Evolutionary conservation across 2,113 vertebrate genomes (phyloP), one percentile per base, ranked within the genome.

Genomic region (Fulmarus glacialis): DNA sequence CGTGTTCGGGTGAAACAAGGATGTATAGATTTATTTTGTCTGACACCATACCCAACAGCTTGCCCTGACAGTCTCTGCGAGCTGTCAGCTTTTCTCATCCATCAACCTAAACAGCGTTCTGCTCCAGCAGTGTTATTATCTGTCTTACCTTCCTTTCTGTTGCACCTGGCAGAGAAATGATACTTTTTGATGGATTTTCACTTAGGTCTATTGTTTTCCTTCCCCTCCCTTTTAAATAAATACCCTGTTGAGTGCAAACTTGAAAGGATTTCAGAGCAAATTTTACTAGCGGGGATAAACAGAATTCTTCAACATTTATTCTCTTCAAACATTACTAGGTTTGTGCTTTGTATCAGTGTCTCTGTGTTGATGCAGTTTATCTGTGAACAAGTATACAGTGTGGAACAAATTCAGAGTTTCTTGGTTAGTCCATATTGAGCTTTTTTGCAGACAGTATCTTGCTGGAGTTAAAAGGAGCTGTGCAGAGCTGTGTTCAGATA

Each of bases 141-240:
- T 96, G 59, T 87, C 92, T 95, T 86, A 94, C 88, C 89, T 97
- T 95, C 66, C 73, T 96, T 96, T 90, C 74, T 92, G 56, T 81
- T 92, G 66, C 80, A 93, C 82, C 89, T 92, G 70, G 74, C 75
- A 88, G 70, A 56, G 21, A 26, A 96, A 86, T 86, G 40, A 95
- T 93, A 58, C 36, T 59, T 96, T 96, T 89, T 94, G 89, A 90
- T 96, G 81, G 82, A 95, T 97, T 93, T 96, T 96, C 81, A 92
- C 79, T 91, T 94, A 81, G 36, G 36, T 90, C 68, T 93, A 72
- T 93, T 95, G 92, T 97, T 97, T 97, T 95, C 38, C 52, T 94
- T 94, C 75, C 53, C 36, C 3, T 88, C 29, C 34, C 53, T 85
- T 95, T 97, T 89, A 90, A 94, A 87, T 94, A 97, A 94, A 95